Base-by-base conservation (phyloP, 2,888 invertebrate genomes). In the Dryocosmus kuriphilus region DNA sequence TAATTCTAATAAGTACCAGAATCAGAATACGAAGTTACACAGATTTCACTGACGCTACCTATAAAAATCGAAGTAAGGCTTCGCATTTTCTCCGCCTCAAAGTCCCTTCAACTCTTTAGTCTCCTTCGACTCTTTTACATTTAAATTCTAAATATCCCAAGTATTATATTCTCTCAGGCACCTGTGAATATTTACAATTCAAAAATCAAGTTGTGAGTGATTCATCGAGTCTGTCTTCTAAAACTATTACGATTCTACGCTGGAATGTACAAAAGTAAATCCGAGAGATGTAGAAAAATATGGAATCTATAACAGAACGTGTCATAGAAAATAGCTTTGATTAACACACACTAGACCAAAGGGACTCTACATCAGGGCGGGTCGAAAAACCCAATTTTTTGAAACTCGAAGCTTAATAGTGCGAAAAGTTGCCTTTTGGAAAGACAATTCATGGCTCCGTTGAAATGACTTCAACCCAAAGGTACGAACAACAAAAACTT, bases 181-280 rank as follows among this genome's bases (percentile, higher is more conserved):
- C 90, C 90, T 88, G 90, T 90, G 89, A 90, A 88, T 90, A 90
- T 90, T 89, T 90, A 90, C 90, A 90, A 88, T 89, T 84, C 84
- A 87, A 87, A 83, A 86, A 85, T 82, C 73, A 79, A 84, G 51
- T 80, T 82, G 76, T 30, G 76, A 78, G 63, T 55, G 74, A 79
- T 78, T 74, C 75, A 14, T 78, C 41, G 60, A 67, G 67, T 76
- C 46, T 46, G 57, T 41, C 74, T 73, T 57, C 75, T 55, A 61
- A 67, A 78, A 57, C 46, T 62, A 74, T 62, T 76, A 67, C 57
- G 67, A 77, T 38, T 71, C 77, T 78, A 79, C 74, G 51, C 65
- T 79, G 79, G 76, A 80, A 79, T 78, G 76, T 85, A 84, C 74
- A 84, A 83, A 85, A 82, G 81, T 82, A 82, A 84, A 81, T 82